These are phyloP conservation scores for Eleginops maclovinus DNA, from an alignment of 2,113 vertebrate species.

Conservation along the genomic window DNA sequence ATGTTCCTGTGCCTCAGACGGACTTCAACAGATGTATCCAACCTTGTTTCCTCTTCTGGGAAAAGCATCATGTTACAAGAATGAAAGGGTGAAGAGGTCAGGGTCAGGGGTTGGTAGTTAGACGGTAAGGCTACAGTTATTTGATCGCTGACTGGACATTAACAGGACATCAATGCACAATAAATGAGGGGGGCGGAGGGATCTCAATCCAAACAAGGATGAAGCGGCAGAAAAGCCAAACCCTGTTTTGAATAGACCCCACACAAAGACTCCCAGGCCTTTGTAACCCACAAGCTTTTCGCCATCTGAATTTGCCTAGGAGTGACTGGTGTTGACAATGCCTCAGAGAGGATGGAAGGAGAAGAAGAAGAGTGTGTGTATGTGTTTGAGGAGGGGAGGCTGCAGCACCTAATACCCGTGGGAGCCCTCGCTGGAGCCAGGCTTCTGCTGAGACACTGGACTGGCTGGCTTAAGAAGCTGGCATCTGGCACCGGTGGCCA, in stretches of 20 bases:
- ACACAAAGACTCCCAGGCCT: conserved; percentile 61
- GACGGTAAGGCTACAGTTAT: conserved; percentile 22
- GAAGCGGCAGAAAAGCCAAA: conserved; percentile 47
- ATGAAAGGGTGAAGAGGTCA: conserved; percentile 17
- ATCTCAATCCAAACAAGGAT: conserved; percentile 31
- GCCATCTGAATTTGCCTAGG: conserved; percentile 56
- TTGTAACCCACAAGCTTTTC: conserved; percentile 53
- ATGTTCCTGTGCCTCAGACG: conserved; percentile 13
- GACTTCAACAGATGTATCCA: conserved; percentile 9
- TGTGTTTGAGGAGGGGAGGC: conserved; percentile 15
- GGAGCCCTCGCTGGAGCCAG: conserved; percentile 66
- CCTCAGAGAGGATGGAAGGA: conserved; percentile 57
- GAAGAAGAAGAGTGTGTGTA: conserved; percentile 23
- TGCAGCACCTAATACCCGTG: conserved; percentile 78
- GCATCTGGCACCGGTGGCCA: conserved; percentile 49
- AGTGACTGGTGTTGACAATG: conserved; percentile 73
- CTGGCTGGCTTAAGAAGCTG: conserved; percentile 11
- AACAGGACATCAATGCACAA: conserved; percentile 33
- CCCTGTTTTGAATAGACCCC: conserved; percentile 43
- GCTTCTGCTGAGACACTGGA: conserved; percentile 48
- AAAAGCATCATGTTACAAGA: background rate
- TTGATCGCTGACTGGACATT: conserved; percentile 35
- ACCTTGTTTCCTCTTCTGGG: background rate
- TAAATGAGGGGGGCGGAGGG: conserved; percentile 40
- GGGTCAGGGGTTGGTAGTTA: conserved; percentile 29